Evolutionary conservation across 1,140 invertebrate species (phyloP).

Genomic region (Trachymyrmex cornetzi): DNA sequence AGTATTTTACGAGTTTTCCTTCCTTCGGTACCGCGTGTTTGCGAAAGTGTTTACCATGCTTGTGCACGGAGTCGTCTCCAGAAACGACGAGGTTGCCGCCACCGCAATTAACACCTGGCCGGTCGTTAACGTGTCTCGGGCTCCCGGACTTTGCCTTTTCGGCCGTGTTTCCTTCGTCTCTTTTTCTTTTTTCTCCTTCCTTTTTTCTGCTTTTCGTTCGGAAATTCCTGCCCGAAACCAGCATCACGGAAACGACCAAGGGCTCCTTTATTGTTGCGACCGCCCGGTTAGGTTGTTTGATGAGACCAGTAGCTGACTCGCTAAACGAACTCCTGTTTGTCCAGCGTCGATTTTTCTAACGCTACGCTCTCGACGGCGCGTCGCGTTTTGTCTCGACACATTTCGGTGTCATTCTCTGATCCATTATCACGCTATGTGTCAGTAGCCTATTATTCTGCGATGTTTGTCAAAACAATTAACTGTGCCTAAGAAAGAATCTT

Average conservation of each 20-base stretch:
- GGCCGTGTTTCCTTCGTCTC: constrained; percentile 24
- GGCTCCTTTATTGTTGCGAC: constrained; percentile 54
- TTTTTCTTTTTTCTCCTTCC: constrained; percentile 7
- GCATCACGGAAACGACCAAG: constrained; percentile 50
- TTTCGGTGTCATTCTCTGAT: constrained; percentile 59
- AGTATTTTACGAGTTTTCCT: constrained; percentile 60
- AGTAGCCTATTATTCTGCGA: constrained; percentile 26
- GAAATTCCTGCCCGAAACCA: constrained; percentile 50
- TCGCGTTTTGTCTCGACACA: constrained; percentile 39
- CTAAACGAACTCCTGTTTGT: constrained; percentile 75
- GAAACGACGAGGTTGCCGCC: constrained; percentile 68
- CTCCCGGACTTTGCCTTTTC: constrained; percentile 76
- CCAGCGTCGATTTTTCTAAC: constrained; percentile 41
- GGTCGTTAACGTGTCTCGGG: constrained; percentile 75
- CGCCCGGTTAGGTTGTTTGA: constrained; percentile 69
- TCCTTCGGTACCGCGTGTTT: constrained; percentile 63
- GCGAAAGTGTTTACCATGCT: constrained; percentile 69
- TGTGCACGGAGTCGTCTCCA: constrained; percentile 71
- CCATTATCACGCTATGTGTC: constrained; percentile 54
- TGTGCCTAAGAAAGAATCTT: background rate
- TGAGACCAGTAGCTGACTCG: constrained; percentile 72
- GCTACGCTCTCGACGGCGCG: background rate
- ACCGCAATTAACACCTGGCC: constrained; percentile 74
- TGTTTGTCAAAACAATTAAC: constrained; percentile 55
- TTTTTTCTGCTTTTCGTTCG: constrained; percentile 20